phyloP scores from a whole-genome alignment of 2,113 vertebrate species.

The Bostrychus sinensis region DNA sequence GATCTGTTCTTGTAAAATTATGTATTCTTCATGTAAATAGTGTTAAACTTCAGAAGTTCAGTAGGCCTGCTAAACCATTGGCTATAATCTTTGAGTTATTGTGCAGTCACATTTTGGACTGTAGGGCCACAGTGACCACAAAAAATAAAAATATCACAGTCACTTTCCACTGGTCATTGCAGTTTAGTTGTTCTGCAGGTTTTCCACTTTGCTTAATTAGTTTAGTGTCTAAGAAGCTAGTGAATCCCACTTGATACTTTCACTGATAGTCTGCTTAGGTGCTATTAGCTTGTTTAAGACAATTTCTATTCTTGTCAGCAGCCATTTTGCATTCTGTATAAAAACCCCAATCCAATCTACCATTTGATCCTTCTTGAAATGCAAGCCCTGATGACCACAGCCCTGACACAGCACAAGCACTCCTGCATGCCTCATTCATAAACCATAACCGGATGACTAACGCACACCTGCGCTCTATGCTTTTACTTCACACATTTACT shows the following conservation, averaged over 20 bases:
- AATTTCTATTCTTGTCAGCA: neutral
- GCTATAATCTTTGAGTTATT: conserved; percentile 2
- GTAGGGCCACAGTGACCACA: conserved; percentile 2
- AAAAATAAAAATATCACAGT: neutral
- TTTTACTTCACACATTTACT: conserved; percentile 12
- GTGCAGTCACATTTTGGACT: conserved; percentile 22
- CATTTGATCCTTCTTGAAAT: conserved; percentile 37
- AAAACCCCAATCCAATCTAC: conserved; percentile 17
- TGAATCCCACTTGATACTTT: neutral
- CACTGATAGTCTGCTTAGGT: neutral
- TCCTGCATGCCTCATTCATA: conserved; percentile 51
- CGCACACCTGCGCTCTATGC: conserved; percentile 12
- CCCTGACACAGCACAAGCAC: conserved; percentile 11
- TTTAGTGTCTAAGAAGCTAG: neutral
- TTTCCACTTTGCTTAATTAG: conserved; percentile 6
- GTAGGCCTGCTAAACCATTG: conserved; percentile 4
- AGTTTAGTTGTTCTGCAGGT: conserved; percentile 20
- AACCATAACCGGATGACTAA: conserved; percentile 42
- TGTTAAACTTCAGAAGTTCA: no score
- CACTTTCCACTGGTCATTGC: conserved; percentile 3
- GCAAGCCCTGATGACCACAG: conserved; percentile 31
- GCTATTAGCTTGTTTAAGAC: conserved; percentile 7
- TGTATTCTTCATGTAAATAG: no score
- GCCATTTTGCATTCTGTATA: neutral
- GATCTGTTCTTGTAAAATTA: no score